Percentiles rank a stretch among this genome's conserved stretches.
These are phyloP conservation scores for Hyperoplus lanceolatus DNA, from an alignment of 2,797 vertebrate genomes.

Conservation along the genomic window DNA sequence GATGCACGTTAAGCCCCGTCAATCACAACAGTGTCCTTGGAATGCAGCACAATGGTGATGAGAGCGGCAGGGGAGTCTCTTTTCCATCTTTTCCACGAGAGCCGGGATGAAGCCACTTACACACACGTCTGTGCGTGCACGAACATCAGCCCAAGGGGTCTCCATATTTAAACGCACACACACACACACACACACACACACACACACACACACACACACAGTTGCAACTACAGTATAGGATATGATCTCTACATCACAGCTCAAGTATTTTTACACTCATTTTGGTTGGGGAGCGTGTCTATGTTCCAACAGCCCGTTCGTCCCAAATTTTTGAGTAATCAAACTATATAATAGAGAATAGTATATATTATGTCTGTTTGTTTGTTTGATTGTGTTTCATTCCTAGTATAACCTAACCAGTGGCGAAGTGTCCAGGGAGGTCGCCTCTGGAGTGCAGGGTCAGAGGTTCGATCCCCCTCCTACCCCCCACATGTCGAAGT, in stretches of 20 bases:
- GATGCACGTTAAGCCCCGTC: slow-evolving; percentile 94
- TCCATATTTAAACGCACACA: slow-evolving; percentile 20
- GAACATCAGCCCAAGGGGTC: slow-evolving; percentile 23
- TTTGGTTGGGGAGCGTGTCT: neutral
- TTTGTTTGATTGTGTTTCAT: too few species aligned
- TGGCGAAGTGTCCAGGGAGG: too few species aligned
- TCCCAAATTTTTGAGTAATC: too few species aligned
- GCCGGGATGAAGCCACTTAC: slow-evolving; percentile 72
- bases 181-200: slow-evolving; percentile 1
- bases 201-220: neutral
- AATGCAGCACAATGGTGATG: slow-evolving; percentile 90
- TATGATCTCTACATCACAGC: neutral
- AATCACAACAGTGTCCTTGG: slow-evolving; percentile 92
- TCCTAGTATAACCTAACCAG: too few species aligned
- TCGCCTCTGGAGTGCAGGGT: too few species aligned
- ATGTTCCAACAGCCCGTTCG: too few species aligned
- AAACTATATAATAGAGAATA: too few species aligned
- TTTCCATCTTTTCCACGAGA: slow-evolving; percentile 43
- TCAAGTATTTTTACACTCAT: neutral
- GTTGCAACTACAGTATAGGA: neutral
- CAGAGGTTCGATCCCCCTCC: too few species aligned
- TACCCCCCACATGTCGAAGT: too few species aligned
- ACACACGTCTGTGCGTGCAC: slow-evolving; percentile 54
- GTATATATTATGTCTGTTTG: too few species aligned
- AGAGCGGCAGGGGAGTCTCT: slow-evolving; percentile 77